phyloP scores from a whole-genome alignment of 2,888 invertebrate species.

The Epistrophe eligans region DNA sequence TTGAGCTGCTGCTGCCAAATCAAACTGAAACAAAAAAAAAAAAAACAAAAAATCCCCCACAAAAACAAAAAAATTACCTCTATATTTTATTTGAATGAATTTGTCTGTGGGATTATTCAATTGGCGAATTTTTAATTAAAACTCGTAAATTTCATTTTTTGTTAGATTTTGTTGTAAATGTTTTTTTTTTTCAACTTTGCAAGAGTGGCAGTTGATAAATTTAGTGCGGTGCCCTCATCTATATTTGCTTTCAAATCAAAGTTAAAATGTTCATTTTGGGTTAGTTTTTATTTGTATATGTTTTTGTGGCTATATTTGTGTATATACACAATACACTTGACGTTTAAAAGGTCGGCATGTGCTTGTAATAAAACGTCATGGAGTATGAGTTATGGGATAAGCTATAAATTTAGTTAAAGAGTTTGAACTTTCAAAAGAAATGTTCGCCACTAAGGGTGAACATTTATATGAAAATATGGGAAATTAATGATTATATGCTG shows the following conservation, averaged over 20 bases:
- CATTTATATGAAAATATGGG: neutral
- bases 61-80: slow-evolving; percentile 11
- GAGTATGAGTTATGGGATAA: slow-evolving; percentile 23
- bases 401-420: neutral
- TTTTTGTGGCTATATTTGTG: neutral
- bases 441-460: neutral
- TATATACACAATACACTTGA: neutral
- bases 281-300: neutral
- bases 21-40: neutral
- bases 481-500: neutral
- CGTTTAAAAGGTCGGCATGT: slow-evolving; percentile 9
- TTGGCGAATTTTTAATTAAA: slow-evolving; percentile 72
- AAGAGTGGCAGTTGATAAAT: slow-evolving; percentile 25
- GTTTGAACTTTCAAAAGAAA: slow-evolving; percentile 6
- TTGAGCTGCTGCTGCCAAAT: neutral
- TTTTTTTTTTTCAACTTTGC: neutral
- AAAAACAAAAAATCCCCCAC: neutral
- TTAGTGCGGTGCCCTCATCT: slow-evolving; percentile 14
- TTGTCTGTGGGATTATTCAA: slow-evolving; percentile 48
- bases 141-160: slow-evolving; percentile 64
- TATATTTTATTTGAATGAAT: slow-evolving; percentile 38
- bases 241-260: slow-evolving; percentile 6
- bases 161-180: slow-evolving; percentile 2
- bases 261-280: slow-evolving; percentile 12
- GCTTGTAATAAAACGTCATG: slow-evolving; percentile 24